Base-by-base conservation (phyloP, 1,140 invertebrate species). In the Armadillidium nasatum region DNA sequence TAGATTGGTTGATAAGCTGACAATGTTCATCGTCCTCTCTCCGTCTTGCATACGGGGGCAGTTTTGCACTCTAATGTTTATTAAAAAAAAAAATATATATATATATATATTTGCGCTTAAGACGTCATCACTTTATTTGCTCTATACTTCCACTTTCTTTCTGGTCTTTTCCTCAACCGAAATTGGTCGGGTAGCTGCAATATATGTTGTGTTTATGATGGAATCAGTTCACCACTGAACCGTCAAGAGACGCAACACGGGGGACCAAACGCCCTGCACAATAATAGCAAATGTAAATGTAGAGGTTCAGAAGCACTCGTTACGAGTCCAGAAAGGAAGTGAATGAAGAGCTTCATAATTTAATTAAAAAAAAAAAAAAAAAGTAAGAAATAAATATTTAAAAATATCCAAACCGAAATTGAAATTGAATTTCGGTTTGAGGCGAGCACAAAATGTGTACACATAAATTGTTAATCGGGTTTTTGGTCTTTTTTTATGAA, bases 391-490 rank as follows among this genome's bases (percentile, higher is more conserved):
- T 33, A 33, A 33, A 33, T 33, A 33, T 33, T 33, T 13, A 60
- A 60, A 4, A 60, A 13, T 15, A 60, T 13, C 50, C 50, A 7
- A 60, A 60, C 50, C 50, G 50, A 19, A 60, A 60, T 19, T 60
- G 11, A 60, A 60, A 60, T 19, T 15, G 11, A 19, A 19, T 60
- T 60, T 19, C 50, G 50, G 50, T 60, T 60, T 60, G 50, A 19
- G 11, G 50, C 50, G 50, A 60, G 50, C 50, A 60, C 50, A 60
- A 60, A 60, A 60, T 60, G 50, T 60, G 50, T 60, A 60, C 50
- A 60, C 50, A 60, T 19, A 60, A 19, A 15, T 19, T 60, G 50
- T 60, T 19, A 19, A 60, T 60, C 50, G 50, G 19, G 46, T 50
- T 19, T 60, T 60, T 60, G 11, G 50, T 60, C 19, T 60, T 60